Percentiles rank a stretch among this genome's conserved stretches.
These are phyloP conservation scores for Plebejus melissa DNA, from an alignment of 2,888 invertebrate species.

Conservation along the genomic window DNA sequence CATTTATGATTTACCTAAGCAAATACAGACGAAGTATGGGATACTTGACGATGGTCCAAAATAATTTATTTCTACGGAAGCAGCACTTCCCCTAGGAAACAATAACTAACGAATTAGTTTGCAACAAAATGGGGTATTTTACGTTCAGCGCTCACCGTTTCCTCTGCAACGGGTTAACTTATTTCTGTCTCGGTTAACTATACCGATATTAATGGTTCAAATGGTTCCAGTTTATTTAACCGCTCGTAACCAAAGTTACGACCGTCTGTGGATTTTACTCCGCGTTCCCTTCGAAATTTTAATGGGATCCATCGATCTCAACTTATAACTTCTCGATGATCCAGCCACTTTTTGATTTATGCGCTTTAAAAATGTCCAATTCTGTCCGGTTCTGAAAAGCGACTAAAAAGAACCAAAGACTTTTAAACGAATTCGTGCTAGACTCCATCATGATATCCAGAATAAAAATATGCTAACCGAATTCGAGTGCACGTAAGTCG, in stretches of 20 bases:
- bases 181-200: constrained; percentile 64
- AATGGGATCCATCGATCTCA: constrained; percentile 16
- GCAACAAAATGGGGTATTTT: constrained; percentile 17
- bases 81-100: constrained; percentile 8
- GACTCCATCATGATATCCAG: neutral
- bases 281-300: constrained; percentile 38
- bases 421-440: neutral
- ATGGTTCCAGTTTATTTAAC: constrained; percentile 73
- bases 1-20: no score
- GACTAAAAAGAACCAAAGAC: neutral
- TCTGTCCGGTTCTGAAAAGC: neutral
- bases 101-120: constrained; percentile 12
- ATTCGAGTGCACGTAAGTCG: constrained; percentile 44
- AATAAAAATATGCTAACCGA: constrained; percentile 19
- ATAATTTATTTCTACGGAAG: neutral
- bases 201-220: constrained; percentile 59
- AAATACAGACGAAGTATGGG: neutral
- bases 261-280: constrained; percentile 63
- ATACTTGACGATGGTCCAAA: neutral
- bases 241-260: constrained; percentile 70
- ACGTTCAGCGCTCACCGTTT: constrained; percentile 33
- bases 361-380: neutral
- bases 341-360: neutral
- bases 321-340: neutral
- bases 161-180: constrained; percentile 57